Evolutionary conservation across 2,888 invertebrate species (phyloP), one percentile per base, ranked within the genome.

Genomic region (Dasypolia templi): DNA sequence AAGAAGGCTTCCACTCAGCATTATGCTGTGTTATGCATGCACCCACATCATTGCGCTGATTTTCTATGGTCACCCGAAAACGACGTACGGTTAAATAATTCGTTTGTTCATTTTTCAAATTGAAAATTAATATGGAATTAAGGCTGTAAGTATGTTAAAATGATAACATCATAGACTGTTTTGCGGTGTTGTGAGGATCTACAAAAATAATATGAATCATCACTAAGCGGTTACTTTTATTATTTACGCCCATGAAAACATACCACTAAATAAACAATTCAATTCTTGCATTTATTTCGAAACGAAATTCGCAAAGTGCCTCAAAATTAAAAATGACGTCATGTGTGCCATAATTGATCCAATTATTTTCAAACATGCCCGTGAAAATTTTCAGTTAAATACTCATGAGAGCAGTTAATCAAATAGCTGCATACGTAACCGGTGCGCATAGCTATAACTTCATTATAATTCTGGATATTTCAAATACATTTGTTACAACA

Each of bases 371-470:
- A 53, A 68, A 68, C 44, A 61, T 42, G 56, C n/a, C 19, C 53
- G 64, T 58, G 64, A 58, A 70, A 44, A 65, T 62, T 65, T 46
- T 62, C 51, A 71, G 71, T 84, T 84, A 65, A 68, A 67, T 66
- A 49, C 69, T 46, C 59, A 56, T 42, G 59, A 61, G 63, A 32
- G 19, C 44, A 11, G 51, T 83, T n/a, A 46, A 80, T 67, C 19
- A 70, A 62, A 56, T 59, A 39, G 22, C 55, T 53, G 53, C 19
- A 82, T 77, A 64, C 19, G 17, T 62, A 64, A 32, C 39, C 32
- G 22, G 12, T 75, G 53, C 7, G 39, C 26, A 32, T 51, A 56
- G 62, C 26, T 63, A n/a, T n/a, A 68, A 82, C 42, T 46, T 61
- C n/a, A 51, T 82, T 59, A 51, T 65, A 56, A 32, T 56, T 42